Evolutionary conservation across 2,797 vertebrate genomes (phyloP), one percentile per base, ranked within the genome.

Genomic region (Nyctalus aviator): DNA sequence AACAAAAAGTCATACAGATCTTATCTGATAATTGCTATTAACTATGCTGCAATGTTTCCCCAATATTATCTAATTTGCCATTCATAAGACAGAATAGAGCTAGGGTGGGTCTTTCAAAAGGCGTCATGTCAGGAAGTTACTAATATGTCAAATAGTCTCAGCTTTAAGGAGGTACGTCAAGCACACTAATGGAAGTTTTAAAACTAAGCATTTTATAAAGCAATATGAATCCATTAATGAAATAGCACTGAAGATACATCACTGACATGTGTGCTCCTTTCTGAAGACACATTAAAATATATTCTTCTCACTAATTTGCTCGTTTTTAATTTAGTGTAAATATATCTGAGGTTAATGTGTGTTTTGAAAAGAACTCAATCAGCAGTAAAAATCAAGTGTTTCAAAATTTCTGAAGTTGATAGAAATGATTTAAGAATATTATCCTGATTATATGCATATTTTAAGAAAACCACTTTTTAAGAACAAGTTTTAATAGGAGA

Each of bases 1-100:
- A 94, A 81, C 18, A 71, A 82, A 88, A 94, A 46, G 57, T 90
- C 81, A 69, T 18, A 71, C 35, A 71, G 32, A 55, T 85, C 25
- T 69, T 93, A 77, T 81, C 55, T 87, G 77, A 91, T 87, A 79
- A 91, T 92, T 94, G 50, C 44, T 62, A 90, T 92, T 93, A 91
- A 55, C 48, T 84, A 77, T 41, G 23, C 14, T n/a, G 23, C 53
- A 68, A 68, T 91, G 17, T 75, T 90, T 93, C 62, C 48, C 69
- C 41, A 92, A 73, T 69, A 57, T 90, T 90, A 69, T 84, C n/a
- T 81, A 86, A 76, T 84, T 84, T 92, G 68, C 87, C 72, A 82
- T 95, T 96, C 32, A 89, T 62, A 37, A 83, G 44, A 76, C 50
- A 93, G 50, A 89, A 37, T 44, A 79, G 77, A 93, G 46, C 21